Conservation (phyloP, 2,888 invertebrate species). For the Heliconius cydno region DNA sequence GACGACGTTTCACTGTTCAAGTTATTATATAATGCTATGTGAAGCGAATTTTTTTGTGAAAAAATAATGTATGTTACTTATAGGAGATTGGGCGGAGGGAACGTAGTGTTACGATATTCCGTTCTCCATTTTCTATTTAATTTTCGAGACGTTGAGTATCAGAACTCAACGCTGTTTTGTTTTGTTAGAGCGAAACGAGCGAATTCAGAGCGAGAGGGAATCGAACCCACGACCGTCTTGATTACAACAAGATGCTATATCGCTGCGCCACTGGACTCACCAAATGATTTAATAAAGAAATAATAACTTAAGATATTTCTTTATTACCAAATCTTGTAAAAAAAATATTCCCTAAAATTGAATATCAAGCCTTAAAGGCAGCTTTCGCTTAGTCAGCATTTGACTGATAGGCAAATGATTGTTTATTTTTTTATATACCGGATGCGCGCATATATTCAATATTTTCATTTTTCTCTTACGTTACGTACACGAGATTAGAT, state of each 20-base stretch:
- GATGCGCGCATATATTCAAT: slow-evolving; percentile 14
- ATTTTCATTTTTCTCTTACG: not conserved
- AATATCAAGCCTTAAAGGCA: not conserved
- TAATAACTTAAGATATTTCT: not conserved
- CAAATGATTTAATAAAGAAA: not conserved
- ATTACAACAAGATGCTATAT: not conserved
- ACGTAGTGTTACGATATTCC: no score
- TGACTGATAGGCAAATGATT: slow-evolving; percentile 26
- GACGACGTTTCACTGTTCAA: slow-evolving; percentile 7
- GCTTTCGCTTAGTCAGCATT: slow-evolving; percentile 30
- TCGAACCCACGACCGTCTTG: not conserved
- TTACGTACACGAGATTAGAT: not conserved
- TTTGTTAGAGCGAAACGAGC: no score
- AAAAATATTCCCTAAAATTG: not conserved
- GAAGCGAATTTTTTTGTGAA: not conserved
- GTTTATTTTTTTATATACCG: slow-evolving; percentile 29
- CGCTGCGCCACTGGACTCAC: no score
- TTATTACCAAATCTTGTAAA: not conserved
- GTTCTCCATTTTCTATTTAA: no score
- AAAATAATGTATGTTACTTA: not conserved
- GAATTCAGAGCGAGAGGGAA: not conserved
- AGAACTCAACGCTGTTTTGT: no score
- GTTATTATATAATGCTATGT: not conserved
- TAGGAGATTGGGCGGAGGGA: no score
- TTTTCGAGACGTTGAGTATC: no score